Base-by-base conservation (phyloP, 92 coral and sea anemone genomes). In the Muricea muricata region DNA sequence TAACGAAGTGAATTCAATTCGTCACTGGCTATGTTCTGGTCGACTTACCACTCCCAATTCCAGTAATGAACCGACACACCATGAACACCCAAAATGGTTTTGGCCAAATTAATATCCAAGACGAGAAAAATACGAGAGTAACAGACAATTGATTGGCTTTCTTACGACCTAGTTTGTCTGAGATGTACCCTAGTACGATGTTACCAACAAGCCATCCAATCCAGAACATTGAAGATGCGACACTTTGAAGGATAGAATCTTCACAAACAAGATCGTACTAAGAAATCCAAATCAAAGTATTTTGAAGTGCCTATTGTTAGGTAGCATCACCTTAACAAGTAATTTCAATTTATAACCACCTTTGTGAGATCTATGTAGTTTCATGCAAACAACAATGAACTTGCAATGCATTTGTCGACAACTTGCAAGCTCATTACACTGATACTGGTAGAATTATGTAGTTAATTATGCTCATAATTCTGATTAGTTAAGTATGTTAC, bases 181-280 rank as follows among this genome's bases (percentile, higher is more conserved):
- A 90, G 24, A 95, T 37, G 50, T 89, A 86, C 37, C 98, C 87
- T 7, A 93, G 84, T 11, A 75, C 10, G 37, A 95, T 76, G 26
- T 94, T 81, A 55, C 98, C 97, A 37, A 93, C 42, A 20, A 93
- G 41, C 88, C 94, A 93, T 0, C 98, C 98, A 32, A 81, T 93
- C 56, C 93, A 95, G 17, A 91, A 87, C 20, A 89, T 71, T 1
- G 98, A 95, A 2, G 98, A 87, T 1, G 97, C 88, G 0, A 93
- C 91, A 41, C 97, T 87, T 81, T 90, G 92, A n/a, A 91, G 75
- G 25, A 81, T 91, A 2, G 97, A 90, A 24, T 87, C 87, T 17
- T 86, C 92, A 56, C 98, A 95, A 21, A 95, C 95, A 17, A 95
- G 94, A 65, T 95, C 93, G 85, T 87, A 95, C 98, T 95, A 78